These are phyloP conservation scores for Pipistrellus pipistrellus DNA, from an alignment of 2,797 vertebrate genomes.

Conservation along the genomic window DNA sequence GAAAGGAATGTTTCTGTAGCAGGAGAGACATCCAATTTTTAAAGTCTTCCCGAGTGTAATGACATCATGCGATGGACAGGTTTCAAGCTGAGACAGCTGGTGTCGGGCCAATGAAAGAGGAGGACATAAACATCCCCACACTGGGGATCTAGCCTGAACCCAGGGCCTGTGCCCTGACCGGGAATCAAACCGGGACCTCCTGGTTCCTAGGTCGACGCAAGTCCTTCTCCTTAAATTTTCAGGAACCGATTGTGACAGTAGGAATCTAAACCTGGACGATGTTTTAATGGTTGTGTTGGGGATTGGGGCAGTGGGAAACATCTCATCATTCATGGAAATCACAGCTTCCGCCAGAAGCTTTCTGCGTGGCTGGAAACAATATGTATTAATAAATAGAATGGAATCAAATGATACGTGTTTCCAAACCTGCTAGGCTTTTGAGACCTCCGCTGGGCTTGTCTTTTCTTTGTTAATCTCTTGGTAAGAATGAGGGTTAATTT, in stretches of 20 bases:
- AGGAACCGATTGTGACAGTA: not conserved
- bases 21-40: conserved; percentile 13
- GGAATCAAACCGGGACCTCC: too few relatives aligned
- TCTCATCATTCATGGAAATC: not conserved
- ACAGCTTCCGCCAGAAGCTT: not conserved
- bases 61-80: conserved; percentile 42
- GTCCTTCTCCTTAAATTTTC: not conserved
- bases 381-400: not conserved
- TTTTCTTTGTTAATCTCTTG: not conserved
- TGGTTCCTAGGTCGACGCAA: too few relatives aligned
- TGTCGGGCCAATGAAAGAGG: conserved; percentile 36
- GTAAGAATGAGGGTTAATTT: not conserved
- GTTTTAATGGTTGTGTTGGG: not conserved
- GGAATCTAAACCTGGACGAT: not conserved
- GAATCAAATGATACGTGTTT: not conserved
- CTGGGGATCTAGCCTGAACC: too few relatives aligned
- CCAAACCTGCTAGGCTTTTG: not conserved
- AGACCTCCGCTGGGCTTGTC: not conserved
- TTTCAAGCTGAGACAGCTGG: conserved; percentile 68
- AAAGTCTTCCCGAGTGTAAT: conserved; percentile 29
- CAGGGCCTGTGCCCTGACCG: too few relatives aligned
- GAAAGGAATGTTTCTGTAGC: not conserved
- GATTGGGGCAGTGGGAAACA: not conserved
- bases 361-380: not conserved
- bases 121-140: not conserved